Base-by-base conservation (phyloP, 2,888 invertebrate species). In the Andrena hattorfiana region DNA sequence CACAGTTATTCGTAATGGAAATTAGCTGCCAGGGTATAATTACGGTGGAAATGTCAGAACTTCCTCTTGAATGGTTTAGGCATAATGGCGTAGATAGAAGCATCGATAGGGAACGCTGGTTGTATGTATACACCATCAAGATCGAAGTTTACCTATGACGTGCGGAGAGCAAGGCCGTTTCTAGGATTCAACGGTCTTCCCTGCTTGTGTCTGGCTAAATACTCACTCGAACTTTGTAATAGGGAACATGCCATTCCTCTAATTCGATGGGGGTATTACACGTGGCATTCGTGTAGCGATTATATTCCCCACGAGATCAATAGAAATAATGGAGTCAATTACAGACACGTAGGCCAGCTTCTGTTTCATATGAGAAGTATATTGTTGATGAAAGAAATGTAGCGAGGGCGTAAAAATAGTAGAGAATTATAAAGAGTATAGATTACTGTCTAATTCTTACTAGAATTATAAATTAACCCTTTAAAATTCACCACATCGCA, bases 101-200 rank as follows among this genome's bases (percentile, higher is more conserved):
- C 81, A 72, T 67, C 63, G 71, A 80, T 23, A 72, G 67, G 56
- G 66, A 42, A 72, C 62, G 62, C 6, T 56, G 13, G 49, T 35
- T 69, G 48, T 59, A 42, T 20, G 60, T 49, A 16, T 66, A 10
- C 26, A 28, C 30, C 28, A 60, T 66, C 67, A 23, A 63, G 62
- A 71, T 54, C 30, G 26, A 49, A 59, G 66, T 67, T 20, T 63
- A 54, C 49, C 56, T 23, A 70, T 74, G 48, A 26, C 63, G 70
- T 63, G 60, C 73, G 48, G 28, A 32, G 66, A 83, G 51, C 77
- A 66, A 42, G 54, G 63, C 77, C 73, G 66, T 73, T 82, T 77
- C 60, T 54, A 60, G 28, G 66, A 66, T 56, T 59, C 35, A 26
- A 10, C 32, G 54, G 32, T 35, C 62, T 60, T 62, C 2, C 30